These are phyloP conservation scores for Andinoacara biseriatus DNA, from an alignment of 2,113 vertebrate genomes.

Conservation along the genomic window DNA sequence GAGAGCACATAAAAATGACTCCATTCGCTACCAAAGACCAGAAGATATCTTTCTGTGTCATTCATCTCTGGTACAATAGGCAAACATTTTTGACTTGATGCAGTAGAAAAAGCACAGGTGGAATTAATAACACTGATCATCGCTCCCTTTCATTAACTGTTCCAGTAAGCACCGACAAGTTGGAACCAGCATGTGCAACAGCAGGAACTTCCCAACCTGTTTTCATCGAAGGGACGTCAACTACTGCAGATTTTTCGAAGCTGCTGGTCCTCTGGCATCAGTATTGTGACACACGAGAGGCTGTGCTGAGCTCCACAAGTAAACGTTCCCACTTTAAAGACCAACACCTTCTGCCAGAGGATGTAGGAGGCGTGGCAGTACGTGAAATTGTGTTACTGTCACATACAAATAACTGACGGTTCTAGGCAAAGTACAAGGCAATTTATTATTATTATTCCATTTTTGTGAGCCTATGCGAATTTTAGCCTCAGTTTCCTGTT, in stretches of 20 bases:
- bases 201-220: background rate
- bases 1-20: slow-evolving; percentile 55
- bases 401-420: too few species aligned
- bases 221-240: background rate
- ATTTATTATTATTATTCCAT: background rate
- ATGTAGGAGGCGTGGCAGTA: too few species aligned
- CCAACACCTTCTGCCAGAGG: too few species aligned
- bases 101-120: background rate
- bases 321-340: too few species aligned
- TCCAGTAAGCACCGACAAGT: background rate
- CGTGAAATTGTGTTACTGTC: too few species aligned
- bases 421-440: background rate
- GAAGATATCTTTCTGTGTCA: slow-evolving; percentile 19
- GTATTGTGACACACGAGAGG: background rate
- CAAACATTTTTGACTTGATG: slow-evolving; percentile 4
- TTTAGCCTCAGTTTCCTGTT: background rate
- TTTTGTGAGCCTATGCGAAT: background rate
- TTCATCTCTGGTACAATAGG: slow-evolving; percentile 5
- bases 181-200: background rate
- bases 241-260: background rate
- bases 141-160: background rate
- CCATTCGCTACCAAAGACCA: slow-evolving; percentile 12
- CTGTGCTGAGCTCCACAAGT: background rate
- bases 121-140: background rate
- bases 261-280: background rate